Evolutionary conservation across 2,888 invertebrate species (phyloP).

Genomic region (Phyllotreta striolata): DNA sequence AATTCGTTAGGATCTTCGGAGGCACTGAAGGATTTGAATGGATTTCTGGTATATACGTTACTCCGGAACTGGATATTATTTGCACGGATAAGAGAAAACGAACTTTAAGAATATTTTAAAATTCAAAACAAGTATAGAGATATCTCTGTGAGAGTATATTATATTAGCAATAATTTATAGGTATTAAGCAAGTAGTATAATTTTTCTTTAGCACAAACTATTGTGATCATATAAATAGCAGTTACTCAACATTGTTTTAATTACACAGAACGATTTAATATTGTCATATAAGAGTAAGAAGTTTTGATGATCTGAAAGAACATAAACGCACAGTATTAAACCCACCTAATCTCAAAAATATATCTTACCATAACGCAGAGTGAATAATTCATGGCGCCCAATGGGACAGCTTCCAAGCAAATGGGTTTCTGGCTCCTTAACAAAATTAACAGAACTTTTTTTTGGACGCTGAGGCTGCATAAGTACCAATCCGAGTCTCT

Average conservation of each 20-base stretch:
- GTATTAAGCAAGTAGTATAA: too few relatives aligned
- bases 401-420: slow-evolving; percentile 24
- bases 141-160: too few relatives aligned
- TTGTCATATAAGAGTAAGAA: slow-evolving; percentile 14
- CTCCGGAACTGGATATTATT: slow-evolving; percentile 69
- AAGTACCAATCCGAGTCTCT: slow-evolving; percentile 24
- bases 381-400: slow-evolving; percentile 22
- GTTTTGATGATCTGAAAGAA: slow-evolving; percentile 13
- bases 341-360: neutral
- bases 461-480: slow-evolving; percentile 5
- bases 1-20: slow-evolving; percentile 73
- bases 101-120: slow-evolving; percentile 60
- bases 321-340: neutral
- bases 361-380: slow-evolving; percentile 25
- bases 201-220: too few relatives aligned
- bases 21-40: slow-evolving; percentile 67
- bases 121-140: slow-evolving; percentile 37
- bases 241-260: too few relatives aligned
- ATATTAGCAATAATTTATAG: too few relatives aligned
- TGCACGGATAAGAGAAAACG: slow-evolving; percentile 70
- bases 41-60: slow-evolving; percentile 73
- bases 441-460: slow-evolving; percentile 21
- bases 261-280: slow-evolving; percentile 13
- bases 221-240: too few relatives aligned
- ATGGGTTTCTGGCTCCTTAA: slow-evolving; percentile 27